Evolutionary conservation across 2,888 invertebrate species (phyloP).

Genomic region (Hipparchia semele): DNA sequence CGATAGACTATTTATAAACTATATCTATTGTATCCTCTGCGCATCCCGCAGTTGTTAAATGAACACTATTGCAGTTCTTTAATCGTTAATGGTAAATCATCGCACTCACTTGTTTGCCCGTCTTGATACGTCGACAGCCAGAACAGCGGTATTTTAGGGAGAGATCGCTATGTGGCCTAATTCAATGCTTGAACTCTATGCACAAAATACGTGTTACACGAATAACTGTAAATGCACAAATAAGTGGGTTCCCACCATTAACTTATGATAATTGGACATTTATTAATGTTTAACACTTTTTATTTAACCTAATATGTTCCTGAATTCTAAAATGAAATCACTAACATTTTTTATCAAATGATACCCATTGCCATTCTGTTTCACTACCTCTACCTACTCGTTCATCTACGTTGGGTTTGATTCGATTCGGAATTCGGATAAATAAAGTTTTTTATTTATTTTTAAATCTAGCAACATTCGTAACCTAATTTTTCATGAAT

Average conservation of each 20-base stretch:
- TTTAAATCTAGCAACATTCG: slow-evolving; percentile 36
- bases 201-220: slow-evolving; percentile 83
- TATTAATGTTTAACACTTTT: slow-evolving; percentile 46
- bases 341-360: slow-evolving; percentile 54
- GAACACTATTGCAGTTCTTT: slow-evolving; percentile 43
- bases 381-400: slow-evolving; percentile 42
- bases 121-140: slow-evolving; percentile 83
- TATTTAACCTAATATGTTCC: slow-evolving; percentile 45
- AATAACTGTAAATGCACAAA: slow-evolving; percentile 82
- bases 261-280: slow-evolving; percentile 47
- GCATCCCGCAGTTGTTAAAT: slow-evolving; percentile 45
- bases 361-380: slow-evolving; percentile 68
- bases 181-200: slow-evolving; percentile 82
- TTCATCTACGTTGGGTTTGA: slow-evolving; percentile 40
- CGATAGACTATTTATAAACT: slow-evolving; percentile 65
- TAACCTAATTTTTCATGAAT: slow-evolving; percentile 6
- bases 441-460: not conserved
- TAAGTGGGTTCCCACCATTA: slow-evolving; percentile 59
- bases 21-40: slow-evolving; percentile 57
- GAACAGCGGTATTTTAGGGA: slow-evolving; percentile 84
- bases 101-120: slow-evolving; percentile 68
- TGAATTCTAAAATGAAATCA: slow-evolving; percentile 57
- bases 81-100: slow-evolving; percentile 51
- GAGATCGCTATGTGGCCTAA: slow-evolving; percentile 85
- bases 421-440: slow-evolving; percentile 20